Base-by-base conservation (phyloP, 2,797 vertebrate species). In the Coracias cyanogaster region DNA sequence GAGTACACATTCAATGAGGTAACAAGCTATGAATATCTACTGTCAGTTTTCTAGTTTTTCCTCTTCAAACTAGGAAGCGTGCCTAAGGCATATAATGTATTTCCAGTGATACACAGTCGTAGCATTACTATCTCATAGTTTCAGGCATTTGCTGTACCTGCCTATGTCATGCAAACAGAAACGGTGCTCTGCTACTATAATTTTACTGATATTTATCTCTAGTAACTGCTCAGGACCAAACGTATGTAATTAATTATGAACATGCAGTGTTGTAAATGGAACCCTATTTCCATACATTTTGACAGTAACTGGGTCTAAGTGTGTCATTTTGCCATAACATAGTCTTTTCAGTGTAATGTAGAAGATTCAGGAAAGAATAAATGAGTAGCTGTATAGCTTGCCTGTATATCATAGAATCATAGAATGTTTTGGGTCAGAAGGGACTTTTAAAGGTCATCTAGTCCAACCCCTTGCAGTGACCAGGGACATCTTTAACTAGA, bases 131-230 rank as follows among this genome's bases (percentile, higher is more conserved):
- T 72, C 48, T 92, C n/a, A 1, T 19, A 20, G 12, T 90, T 90
- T 79, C 80, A 84, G 82, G 37, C 69, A 55, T 88, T 90, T 88
- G 6, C 45, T 91, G 39, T 84, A 41, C 35, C 77, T 78, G 33
- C 19, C 3, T 71, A 7, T 79, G 62, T 91, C 71, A 82, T 18
- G 55, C 54, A 65, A 72, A 58, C 31, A 92, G 66, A 79, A 82
- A 64, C 8, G 21, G 7, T 85, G 46, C n/a, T 81, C 39, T 76
- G 55, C 55, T 79, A 3, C 60, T 66, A 4, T 35, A 9, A 67
- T 73, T 86, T 86, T 80, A 54, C 33, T 72, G 65, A 39, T 92
- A 79, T 54, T 95, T 92, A 82, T 90, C 82, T 79, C 4, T 84
- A 74, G 26, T 87, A 73, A 74, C 62, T 89, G 39, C 41, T 90